Evolutionary conservation across 2,888 invertebrate genomes (phyloP), one percentile per base, ranked within the genome.

Genomic region (Chaetoderma sp.): DNA sequence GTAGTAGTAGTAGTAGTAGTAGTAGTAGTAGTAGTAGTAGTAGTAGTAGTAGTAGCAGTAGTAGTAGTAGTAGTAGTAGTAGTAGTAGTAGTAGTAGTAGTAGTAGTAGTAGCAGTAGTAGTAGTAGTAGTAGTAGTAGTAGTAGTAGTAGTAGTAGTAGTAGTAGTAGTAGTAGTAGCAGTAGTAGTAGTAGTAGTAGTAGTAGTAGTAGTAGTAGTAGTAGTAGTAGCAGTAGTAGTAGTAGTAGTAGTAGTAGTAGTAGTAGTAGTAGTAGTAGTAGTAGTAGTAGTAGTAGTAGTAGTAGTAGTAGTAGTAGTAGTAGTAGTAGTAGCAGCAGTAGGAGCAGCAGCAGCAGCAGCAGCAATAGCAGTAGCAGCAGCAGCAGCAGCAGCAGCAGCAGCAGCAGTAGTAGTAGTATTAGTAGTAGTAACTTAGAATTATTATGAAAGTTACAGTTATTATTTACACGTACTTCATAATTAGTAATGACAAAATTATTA

Each of bases 131-230:
- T 52, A 52, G 54, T 52, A 52, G 54, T 52, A 52, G 54, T 52
- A 52, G 54, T 52, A 52, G 54, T 52, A 52, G 54, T 25, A 27
- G 23, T 21, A 59, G 47, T 47, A 59, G 59, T 59, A 59, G 59
- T 47, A 95, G 95, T 95, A 86, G 91, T 95, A 75, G 59, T 45
- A 45, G 58, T 86, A 90, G 18, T 89, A 58, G 58, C 45, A 58
- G 58, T 45, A 58, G 45, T 27, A 58, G 59, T 58, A 28, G 59
- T 58, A 58, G 59, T 58, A 58, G 59, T 59, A 47, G 59, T 47
- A 47, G 59, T 59, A 27, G 59, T 21, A 47, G 59, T 59, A 59
- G 47, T 47, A 59, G 59, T 59, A 59, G 59, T 47, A 95, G 95
- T 95, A 86, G 91, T 95, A 75, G 59, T 45, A 45, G 58, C 25